Evolutionary conservation across 2,113 vertebrate species (phyloP).

Genomic region (Choloepus hoffmanni): DNA sequence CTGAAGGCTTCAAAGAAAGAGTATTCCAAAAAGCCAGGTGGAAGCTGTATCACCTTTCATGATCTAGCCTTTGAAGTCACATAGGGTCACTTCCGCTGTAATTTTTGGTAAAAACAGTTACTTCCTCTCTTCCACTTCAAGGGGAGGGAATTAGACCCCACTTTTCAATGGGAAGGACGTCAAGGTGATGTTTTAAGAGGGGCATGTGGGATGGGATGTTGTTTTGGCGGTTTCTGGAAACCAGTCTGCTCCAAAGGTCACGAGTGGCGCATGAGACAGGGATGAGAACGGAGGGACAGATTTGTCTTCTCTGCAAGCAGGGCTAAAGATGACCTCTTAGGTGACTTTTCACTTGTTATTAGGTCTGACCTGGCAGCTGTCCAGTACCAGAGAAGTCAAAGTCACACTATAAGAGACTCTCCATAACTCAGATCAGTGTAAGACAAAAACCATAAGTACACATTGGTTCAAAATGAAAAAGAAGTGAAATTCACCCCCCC

Average conservation of each 20-base stretch:
- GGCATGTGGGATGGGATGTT: background rate
- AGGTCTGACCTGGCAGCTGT: background rate
- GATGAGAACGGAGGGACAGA: too few species aligned
- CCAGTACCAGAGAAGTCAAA: background rate
- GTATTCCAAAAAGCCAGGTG: background rate
- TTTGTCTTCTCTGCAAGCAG: background rate
- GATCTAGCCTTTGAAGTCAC: background rate
- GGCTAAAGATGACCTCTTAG: background rate
- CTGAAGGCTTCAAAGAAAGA: background rate
- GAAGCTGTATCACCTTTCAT: background rate
- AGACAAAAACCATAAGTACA: background rate
- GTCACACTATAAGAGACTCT: too few species aligned
- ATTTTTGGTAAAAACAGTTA: background rate
- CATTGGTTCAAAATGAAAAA: background rate
- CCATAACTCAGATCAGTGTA: background rate
- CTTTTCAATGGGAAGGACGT: background rate
- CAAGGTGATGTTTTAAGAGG: background rate
- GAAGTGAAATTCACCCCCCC: background rate
- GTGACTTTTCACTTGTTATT: background rate
- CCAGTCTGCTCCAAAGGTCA: background rate
- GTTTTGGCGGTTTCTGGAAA: background rate
- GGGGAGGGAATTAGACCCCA: background rate
- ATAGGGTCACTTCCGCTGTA: background rate
- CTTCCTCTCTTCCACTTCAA: background rate
- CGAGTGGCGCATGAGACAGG: background rate